Base-by-base conservation (phyloP, 1,140 invertebrate species). In the Colletes latitarsis region DNA sequence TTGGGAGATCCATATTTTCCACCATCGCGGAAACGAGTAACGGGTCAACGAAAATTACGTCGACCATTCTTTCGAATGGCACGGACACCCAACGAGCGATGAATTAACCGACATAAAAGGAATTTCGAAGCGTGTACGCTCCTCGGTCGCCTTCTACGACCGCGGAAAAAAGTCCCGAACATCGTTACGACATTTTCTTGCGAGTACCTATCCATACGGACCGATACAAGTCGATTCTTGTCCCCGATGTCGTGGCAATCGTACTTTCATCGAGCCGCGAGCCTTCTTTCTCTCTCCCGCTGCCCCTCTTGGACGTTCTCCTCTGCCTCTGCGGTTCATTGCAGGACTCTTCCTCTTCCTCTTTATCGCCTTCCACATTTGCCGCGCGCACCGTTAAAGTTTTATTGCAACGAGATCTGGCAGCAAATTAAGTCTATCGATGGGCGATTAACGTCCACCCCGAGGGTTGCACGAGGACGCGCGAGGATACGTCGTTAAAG, bases 121-220 rank as follows among this genome's bases (percentile, higher is more conserved):
- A 21, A 69, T 86, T 86, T 83, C 84, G 81, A 77, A 62, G 77
- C 82, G 77, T 21, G 60, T 77, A 60, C 63, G 21, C 49, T 69
- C 82, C 52, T 68, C 39, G 63, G 71, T 72, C 60, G 63, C 67
- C 77, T 66, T 76, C 69, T 74, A 81, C 41, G 71, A 70, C 39
- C 77, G 68, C 64, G 73, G 71, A 70, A 77, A 87, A 83, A 86
- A 84, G 82, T 77, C 57, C 60, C 76, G 82, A 73, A 77, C 73
- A 82, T 84, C 77, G 73, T 84, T 84, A 58, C 82, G 79, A 84
- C 79, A 81, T 84, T 86, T 87, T 76, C 79, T 77, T 58, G 73
- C 64, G 30, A 66, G 66, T 66, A 74, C 64, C 66, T 74, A 73
- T 68, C 75, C 71, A n/a, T 68, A 62, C 77, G 66, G 19, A 8